These are phyloP conservation scores for Argyresthia goedartella DNA, from an alignment of 2,888 invertebrate genomes.

Conservation along the genomic window DNA sequence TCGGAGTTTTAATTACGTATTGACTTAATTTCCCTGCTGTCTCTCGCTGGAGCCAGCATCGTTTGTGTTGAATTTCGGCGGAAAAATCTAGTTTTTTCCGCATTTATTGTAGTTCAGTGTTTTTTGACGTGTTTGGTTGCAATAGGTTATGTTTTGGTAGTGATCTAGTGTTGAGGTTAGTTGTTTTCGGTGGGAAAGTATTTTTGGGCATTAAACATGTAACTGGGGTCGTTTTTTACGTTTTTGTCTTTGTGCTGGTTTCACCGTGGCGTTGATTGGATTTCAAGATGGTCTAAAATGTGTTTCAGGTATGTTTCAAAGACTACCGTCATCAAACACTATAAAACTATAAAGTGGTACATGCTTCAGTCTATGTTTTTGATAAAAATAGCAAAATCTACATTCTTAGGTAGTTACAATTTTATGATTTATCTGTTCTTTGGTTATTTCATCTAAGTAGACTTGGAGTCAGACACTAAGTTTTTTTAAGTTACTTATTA, in stretches of 20 bases:
- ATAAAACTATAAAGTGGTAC: too few relatives aligned
- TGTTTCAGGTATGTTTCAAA: background rate
- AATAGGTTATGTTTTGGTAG: conserved; percentile 32
- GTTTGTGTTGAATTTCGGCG: background rate
- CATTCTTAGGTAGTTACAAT: too few relatives aligned
- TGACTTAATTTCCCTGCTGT: conserved; percentile 66
- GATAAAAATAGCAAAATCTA: too few relatives aligned
- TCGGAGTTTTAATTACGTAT: conserved; percentile 69
- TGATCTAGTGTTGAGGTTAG: conserved; percentile 11
- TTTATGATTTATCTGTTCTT: too few relatives aligned
- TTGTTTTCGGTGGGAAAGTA: conserved; percentile 33
- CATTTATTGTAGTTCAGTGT: background rate
- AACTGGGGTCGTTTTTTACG: too few relatives aligned
- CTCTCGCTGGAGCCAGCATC: conserved; percentile 31
- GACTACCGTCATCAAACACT: too few relatives aligned
- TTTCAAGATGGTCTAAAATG: background rate
- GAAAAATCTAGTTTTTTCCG: background rate
- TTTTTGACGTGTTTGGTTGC: conserved; percentile 25
- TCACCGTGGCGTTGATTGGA: conserved; percentile 7
- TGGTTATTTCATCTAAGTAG: too few relatives aligned
- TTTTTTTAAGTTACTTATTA: too few relatives aligned
- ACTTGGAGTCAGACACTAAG: too few relatives aligned
- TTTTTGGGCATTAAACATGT: too few relatives aligned
- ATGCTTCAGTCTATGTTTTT: too few relatives aligned
- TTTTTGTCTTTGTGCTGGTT: background rate